A percentile compares a stretch with the other conserved stretches of the same genome.
phyloP scores from a whole-genome alignment of 2,113 vertebrate genomes.

The Centropus unirufus region DNA sequence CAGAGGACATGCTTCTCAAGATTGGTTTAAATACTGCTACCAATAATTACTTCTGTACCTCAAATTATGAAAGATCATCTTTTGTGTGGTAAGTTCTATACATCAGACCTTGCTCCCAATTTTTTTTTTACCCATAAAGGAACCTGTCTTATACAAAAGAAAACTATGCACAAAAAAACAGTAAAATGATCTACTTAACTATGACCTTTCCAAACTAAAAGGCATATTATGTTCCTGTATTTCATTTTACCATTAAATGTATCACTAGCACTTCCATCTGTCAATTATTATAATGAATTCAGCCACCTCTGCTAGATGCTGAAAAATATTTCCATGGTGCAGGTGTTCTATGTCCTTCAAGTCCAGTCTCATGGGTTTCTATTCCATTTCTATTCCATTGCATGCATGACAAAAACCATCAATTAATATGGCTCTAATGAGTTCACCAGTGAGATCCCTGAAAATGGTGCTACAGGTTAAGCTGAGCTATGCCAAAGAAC shows the following conservation, averaged over 20 bases:
- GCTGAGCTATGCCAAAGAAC: neutral
- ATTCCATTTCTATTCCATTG: neutral
- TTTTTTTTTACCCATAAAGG: neutral
- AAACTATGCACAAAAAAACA: neutral
- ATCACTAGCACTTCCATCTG: neutral
- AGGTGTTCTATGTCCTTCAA: neutral
- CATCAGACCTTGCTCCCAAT: neutral
- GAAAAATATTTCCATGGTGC: neutral
- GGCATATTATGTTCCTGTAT: neutral
- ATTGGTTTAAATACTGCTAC: neutral
- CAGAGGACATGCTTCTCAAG: neutral
- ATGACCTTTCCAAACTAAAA: neutral
- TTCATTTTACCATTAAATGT: neutral
- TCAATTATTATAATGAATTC: rapidly evolving
- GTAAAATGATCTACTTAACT: neutral
- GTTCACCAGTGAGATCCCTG: neutral
- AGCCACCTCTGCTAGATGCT: neutral
- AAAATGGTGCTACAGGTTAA: neutral
- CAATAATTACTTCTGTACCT: neutral
- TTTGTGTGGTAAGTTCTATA: neutral
- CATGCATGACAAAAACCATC: neutral
- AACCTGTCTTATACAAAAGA: neutral
- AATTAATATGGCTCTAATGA: rapidly evolving
- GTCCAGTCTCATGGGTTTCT: neutral
- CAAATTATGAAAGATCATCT: neutral